Base-by-base conservation (phyloP, 1,140 invertebrate species). In the Apis laboriosa region DNA sequence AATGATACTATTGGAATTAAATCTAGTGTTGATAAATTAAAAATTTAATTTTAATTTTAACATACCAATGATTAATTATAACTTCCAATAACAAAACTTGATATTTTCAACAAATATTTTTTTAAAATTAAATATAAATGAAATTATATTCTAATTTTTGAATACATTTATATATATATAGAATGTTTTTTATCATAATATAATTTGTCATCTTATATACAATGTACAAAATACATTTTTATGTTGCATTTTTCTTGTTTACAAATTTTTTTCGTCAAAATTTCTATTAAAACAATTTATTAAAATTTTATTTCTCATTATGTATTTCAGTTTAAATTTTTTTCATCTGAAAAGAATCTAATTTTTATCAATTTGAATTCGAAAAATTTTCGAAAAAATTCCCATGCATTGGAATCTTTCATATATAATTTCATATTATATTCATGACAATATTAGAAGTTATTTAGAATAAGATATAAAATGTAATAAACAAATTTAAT, bases 61-160 rank as follows among this genome's bases (percentile, higher is more conserved):
- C 0, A 24, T 24, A 51, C 24, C 4, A 8, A 9, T 66, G 60
- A 66, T 24, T 64, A 55, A 58, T 58, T 12, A 3, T 19, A 13
- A 12, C 1, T 56, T 49, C 8, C 5, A 74, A 43, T 49, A 49
- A 1, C 4, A 19, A 9, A 43, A 58, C 9, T 66, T 13, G 80
- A 55, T 58, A 68, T 76, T 81, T 19, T 73, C 79, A 49, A 19
- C 63, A 49, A 19, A n/a, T 8, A 0, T 13, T 43, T 81, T 11
- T 67, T 66, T 49, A 15, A 21, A 58, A 28, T n/a, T 4, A 63
- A 8, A 53, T 5, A 64, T 7, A 28, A 76, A 13, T n/a, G n/a
- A 53, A 64, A 76, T 51, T 34, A 21, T n/a, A 67, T 49, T 34
- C 49, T 19, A 67, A 34, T 58, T n/a, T 21, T 51, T 17, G 1